Evolutionary conservation across 2,113 vertebrate genomes (phyloP).

Genomic region (Calidris pygmaea): DNA sequence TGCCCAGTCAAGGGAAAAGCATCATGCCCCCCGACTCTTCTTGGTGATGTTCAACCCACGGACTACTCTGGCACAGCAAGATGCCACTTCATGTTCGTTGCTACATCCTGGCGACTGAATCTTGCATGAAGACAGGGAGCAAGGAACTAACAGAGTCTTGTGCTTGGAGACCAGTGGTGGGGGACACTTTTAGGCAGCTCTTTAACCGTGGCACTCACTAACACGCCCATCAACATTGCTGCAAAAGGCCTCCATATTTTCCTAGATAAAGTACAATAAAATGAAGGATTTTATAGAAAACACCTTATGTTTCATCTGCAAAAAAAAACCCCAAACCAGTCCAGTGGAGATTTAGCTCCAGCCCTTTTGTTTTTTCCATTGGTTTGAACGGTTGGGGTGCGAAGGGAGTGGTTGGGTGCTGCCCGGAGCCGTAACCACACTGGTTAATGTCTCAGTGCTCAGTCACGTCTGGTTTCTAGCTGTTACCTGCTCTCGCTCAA

Average conservation of each 20-base stretch:
- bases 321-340: background rate
- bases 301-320: fast-evolving
- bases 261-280: background rate
- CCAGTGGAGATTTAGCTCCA: background rate
- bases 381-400: background rate
- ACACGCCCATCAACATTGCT: background rate
- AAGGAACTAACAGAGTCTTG: background rate
- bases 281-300: background rate
- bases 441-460: background rate
- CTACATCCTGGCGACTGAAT: background rate
- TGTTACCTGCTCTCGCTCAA: slow-evolving; percentile 13
- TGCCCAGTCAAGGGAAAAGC: background rate
- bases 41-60: fast-evolving
- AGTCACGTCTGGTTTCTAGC: slow-evolving; percentile 1
- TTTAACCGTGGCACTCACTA: background rate
- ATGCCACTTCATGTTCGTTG: background rate
- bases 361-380: background rate
- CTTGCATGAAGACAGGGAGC: background rate
- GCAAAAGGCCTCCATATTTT: background rate
- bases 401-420: slow-evolving; percentile 7
- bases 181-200: background rate
- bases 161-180: background rate
- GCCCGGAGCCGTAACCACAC: background rate
- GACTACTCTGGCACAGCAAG: background rate
- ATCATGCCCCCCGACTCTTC: fast-evolving